Evolutionary conservation across 2,888 invertebrate genomes (phyloP).

Genomic region (Drosophila ustulata): DNA sequence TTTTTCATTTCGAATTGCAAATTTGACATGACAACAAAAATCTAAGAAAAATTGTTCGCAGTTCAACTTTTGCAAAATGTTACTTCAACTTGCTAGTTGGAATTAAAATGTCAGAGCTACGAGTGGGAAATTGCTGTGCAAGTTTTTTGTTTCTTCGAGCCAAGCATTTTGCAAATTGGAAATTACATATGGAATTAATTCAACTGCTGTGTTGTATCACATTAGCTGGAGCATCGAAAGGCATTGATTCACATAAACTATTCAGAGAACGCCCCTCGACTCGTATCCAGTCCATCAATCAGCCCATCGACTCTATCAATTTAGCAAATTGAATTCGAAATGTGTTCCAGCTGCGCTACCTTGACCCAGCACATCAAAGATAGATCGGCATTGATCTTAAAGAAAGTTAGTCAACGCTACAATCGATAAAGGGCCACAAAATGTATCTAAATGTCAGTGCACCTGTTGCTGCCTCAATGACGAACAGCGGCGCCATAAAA

Average conservation of each 20-base stretch:
- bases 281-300: constrained; percentile 23
- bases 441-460: constrained; percentile 40
- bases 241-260: constrained; percentile 18
- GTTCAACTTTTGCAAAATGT: constrained; percentile 5
- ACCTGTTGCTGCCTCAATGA: constrained; percentile 66
- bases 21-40: neutral
- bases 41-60: neutral
- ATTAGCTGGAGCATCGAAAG: neutral
- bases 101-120: neutral
- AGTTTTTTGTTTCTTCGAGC: neutral
- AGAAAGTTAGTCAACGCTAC: neutral
- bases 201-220: neutral
- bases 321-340: constrained; percentile 23
- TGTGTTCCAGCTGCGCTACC: constrained; percentile 12
- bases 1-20: constrained; percentile 13
- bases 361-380: constrained; percentile 14
- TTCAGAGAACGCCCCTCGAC: neutral
- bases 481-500: constrained; percentile 50
- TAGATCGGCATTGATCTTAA: neutral
- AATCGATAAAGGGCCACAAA: constrained; percentile 17
- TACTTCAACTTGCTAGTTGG: constrained; percentile 1
- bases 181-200: neutral
- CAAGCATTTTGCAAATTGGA: neutral
- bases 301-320: constrained; percentile 6
- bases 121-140: neutral